Evolutionary conservation across 2,797 vertebrate genomes (phyloP).

Genomic region (Pantherophis alleghaniensis): DNA sequence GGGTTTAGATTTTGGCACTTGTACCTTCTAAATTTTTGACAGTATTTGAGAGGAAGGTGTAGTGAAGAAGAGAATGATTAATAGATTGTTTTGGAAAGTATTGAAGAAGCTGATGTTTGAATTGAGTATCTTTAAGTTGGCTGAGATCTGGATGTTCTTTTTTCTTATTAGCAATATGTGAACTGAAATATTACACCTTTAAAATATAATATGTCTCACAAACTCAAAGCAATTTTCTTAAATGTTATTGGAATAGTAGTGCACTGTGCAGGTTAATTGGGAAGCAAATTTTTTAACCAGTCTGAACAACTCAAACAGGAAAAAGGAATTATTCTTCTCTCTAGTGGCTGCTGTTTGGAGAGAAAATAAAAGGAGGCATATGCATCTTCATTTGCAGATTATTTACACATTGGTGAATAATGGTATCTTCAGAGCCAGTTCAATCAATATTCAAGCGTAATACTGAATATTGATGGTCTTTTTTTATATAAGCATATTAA

Average conservation of each 20-base stretch:
- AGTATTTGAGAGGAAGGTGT: background rate
- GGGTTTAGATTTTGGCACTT: background rate
- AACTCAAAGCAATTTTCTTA: constrained; percentile 8
- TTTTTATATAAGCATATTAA: constrained; percentile 30
- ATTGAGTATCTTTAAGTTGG: background rate
- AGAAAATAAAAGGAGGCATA: background rate
- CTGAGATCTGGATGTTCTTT: background rate
- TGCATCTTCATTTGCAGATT: constrained; percentile 32
- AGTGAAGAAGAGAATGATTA: background rate
- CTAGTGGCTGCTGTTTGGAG: background rate
- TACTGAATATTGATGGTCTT: background rate
- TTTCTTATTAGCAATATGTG: background rate
- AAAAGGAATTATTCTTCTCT: background rate
- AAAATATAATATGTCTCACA: background rate
- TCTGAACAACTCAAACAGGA: constrained; percentile 12
- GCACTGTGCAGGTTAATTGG: constrained; percentile 22
- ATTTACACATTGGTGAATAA: constrained; percentile 49
- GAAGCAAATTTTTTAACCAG: background rate
- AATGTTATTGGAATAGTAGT: background rate
- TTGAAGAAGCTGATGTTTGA: background rate
- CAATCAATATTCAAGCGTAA: constrained; percentile 9
- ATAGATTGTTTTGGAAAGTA: too few species aligned
- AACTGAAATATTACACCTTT: background rate
- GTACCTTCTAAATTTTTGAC: background rate
- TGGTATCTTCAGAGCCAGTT: constrained; percentile 22